A percentile compares a stretch with the other conserved stretches of the same genome.
Conservation (phyloP, 2,888 invertebrate genomes). For the Parnassius orleans region DNA sequence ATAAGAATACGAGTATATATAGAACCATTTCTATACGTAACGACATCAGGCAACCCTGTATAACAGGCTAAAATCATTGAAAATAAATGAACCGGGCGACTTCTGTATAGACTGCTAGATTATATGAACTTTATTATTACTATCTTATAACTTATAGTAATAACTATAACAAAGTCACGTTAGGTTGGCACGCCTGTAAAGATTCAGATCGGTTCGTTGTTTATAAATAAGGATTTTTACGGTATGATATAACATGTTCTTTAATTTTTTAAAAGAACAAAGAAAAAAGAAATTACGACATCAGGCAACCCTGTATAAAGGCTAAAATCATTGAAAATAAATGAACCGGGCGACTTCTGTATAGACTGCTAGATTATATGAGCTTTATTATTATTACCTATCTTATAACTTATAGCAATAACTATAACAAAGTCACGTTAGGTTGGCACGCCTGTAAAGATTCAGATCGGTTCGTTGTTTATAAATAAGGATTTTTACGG, state of each 20-base stretch:
- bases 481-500: too few species aligned
- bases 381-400: background rate
- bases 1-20: background rate
- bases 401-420: background rate
- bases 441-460: background rate
- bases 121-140: background rate
- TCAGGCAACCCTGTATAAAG: constrained; percentile 6
- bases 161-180: background rate
- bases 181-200: background rate
- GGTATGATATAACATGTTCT: too few species aligned
- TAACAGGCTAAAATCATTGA: background rate
- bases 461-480: too few species aligned
- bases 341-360: constrained; percentile 5
- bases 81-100: constrained; percentile 10
- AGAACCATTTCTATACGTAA: background rate
- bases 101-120: constrained; percentile 3
- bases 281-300: too few species aligned
- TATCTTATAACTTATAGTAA: background rate
- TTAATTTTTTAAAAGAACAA: too few species aligned
- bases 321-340: constrained; percentile 5
- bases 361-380: constrained; percentile 6
- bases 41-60: constrained; percentile 9
- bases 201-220: too few species aligned
- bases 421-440: background rate
- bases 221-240: too few species aligned